Base-by-base conservation (phyloP, 2,113 vertebrate species). In the Calypte anna region DNA sequence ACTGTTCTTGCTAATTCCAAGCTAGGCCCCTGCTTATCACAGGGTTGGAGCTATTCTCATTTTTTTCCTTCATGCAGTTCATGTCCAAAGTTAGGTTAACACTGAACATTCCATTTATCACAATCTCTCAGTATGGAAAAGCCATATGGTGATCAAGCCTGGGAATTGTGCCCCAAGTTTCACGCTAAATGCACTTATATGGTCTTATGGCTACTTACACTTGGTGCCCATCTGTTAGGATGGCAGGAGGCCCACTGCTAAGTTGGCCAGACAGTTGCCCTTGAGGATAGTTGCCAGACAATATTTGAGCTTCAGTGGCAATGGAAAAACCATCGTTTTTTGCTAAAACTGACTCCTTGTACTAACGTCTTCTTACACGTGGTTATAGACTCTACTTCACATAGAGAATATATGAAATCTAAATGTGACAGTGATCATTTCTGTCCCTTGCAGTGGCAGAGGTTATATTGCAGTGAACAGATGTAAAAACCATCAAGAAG, bases 191-290 rank as follows among this genome's bases (percentile, higher is more conserved):
- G 95, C 93, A 96, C 94, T 96, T 96, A 97, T 96, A 94, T 74
- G 87, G 88, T 91, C 95, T 96, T 96, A 96, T 95, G 97, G 97
- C 95, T 95, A 95, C 92, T 96, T 97, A 77, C n/a, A 51, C 92
- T 94, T 96, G 93, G 79, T 94, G 90, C 90, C 97, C 97, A 97
- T 98, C 97, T 98, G 97, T 97, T 90, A 63, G 88, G 94, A 93
- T 97, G 96, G 95, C 94, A 96, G 88, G 83, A 78, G 88, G 90
- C 96, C 96, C 95, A 68, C 73, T 96, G 94, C 58, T 63, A 76
- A 78, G 83, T 68, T 96, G 84, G 93, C 91, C 94, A 96, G 94
- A 90, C 83, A 81, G 4, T 84, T 82, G 62, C 86, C 95, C 93
- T 74, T 93, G 84, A 84, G 95, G 68, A 93, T 85, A 50, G 80